Conservation (phyloP, 2,888 invertebrate species). For the Napeogenes inachia region DNA sequence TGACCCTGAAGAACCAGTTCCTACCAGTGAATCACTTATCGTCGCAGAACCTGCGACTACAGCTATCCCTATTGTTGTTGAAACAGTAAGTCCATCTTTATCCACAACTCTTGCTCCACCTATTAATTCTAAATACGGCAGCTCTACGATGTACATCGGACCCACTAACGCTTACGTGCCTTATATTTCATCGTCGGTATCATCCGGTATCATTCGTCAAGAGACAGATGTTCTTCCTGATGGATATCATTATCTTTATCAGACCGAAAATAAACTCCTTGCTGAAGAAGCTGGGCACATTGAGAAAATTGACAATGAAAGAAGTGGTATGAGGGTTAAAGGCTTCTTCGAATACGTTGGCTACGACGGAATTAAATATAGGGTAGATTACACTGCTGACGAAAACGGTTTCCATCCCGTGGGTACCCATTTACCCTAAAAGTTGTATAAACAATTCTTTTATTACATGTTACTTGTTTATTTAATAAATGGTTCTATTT, state of each 20-base stretch:
- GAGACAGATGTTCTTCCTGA: slow-evolving; percentile 53
- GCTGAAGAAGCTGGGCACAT: slow-evolving; percentile 64
- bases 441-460: slow-evolving; percentile 22
- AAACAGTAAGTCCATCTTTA: slow-evolving; percentile 18
- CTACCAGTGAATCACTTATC: slow-evolving; percentile 8
- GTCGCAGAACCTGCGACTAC: slow-evolving; percentile 14
- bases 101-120: slow-evolving; percentile 19
- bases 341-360: slow-evolving; percentile 65
- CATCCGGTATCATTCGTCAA: slow-evolving; percentile 65
- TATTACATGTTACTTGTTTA: background rate
- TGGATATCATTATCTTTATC: slow-evolving; percentile 68
- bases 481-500: background rate
- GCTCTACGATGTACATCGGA: too few species aligned
- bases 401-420: slow-evolving; percentile 60
- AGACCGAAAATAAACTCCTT: slow-evolving; percentile 69
- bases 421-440: slow-evolving; percentile 56
- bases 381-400: slow-evolving; percentile 69
- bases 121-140: slow-evolving; percentile 8
- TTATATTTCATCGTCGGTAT: slow-evolving; percentile 15
- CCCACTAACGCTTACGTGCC: too few species aligned
- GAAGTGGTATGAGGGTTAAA: slow-evolving; percentile 48
- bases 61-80: slow-evolving; percentile 12
- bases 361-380: slow-evolving; percentile 64
- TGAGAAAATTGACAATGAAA: slow-evolving; percentile 50
- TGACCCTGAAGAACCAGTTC: background rate